Percentiles rank a stretch among this genome's conserved stretches.
Evolutionary conservation across 2,113 vertebrate genomes (phyloP).

Genomic region (Tychaedon coryphoeus): DNA sequence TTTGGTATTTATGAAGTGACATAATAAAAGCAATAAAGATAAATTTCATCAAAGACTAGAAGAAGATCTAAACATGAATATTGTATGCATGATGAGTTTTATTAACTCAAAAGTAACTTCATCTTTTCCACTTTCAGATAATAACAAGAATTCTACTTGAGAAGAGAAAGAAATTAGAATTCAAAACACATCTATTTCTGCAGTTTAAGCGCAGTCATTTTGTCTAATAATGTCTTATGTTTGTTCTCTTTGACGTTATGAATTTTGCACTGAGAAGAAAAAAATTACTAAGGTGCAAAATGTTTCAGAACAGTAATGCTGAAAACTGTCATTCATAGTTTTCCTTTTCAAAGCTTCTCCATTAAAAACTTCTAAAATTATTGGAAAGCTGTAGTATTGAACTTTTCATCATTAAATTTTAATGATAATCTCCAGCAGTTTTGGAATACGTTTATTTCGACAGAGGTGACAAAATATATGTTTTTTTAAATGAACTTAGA

Average conservation of each 20-base stretch:
- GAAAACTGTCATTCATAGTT: neutral
- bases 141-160: neutral
- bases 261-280: neutral
- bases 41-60: neutral
- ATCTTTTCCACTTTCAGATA: neutral
- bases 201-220: neutral
- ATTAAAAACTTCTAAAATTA: neutral
- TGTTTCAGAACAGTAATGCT: neutral
- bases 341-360: neutral
- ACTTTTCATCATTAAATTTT: neutral
- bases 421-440: neutral
- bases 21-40: neutral
- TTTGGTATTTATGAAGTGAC: neutral
- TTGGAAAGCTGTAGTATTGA: neutral
- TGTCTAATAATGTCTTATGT: neutral
- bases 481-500: neutral
- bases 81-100: neutral
- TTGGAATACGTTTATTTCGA: neutral
- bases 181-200: neutral
- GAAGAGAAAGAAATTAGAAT: neutral
- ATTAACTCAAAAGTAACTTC: neutral
- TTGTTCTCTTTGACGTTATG: neutral
- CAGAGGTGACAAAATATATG: neutral
- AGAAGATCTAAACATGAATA: neutral
- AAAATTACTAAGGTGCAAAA: neutral